Evolutionary conservation across 2,797 vertebrate genomes (phyloP), one percentile per base, ranked within the genome.

Genomic region (Sebastes kiyomatsui): DNA sequence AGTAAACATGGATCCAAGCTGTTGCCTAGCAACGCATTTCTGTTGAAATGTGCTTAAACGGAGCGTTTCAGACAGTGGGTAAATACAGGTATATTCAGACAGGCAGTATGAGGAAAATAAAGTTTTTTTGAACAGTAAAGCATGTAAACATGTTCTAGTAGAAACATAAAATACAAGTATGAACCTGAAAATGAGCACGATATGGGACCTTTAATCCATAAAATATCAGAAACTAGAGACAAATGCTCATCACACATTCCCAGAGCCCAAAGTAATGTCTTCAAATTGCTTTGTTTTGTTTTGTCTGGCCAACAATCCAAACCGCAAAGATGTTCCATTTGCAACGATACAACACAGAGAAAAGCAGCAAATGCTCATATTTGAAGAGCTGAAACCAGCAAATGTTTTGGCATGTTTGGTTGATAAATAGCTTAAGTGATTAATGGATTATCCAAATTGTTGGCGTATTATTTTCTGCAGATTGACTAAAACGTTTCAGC

Each of bases 201-300:
- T 42, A 42, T 42, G 38, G 38, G 38, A 42, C 6, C 35, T 42
- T 42, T 42, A 42, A 42, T 42, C 38, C 38, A 42, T 6, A 42
- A 16, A 14, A 42, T 11, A 22, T 62, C 25, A 22, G 9, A 32
- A 32, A 62, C 25, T 5, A 8, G 14, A 52, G 28, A 70, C 65
- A 77, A 56, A 67, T 9, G 4, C n/a, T 49, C n/a, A 33, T 65
- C 20, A 75, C 28, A 75, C 33, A 59, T 71, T 56, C 68, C 55
- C 22, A 56, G 35, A 56, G 52, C 4, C 35, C 30, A 65, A 22
- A 54, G 0, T 0, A 10, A 33, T 20, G 5, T 55, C 13, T 22
- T 67, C 12, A 30, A 14, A 25, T 25, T 42, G 3, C 56, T 49
- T 42, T 38, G 38, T 16, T 42, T 42, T 25, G 23, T 72, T 74